Percentiles rank a stretch among this genome's conserved stretches.
Conservation (phyloP, 1,140 invertebrate species). For the Nixonia krombeini region DNA sequence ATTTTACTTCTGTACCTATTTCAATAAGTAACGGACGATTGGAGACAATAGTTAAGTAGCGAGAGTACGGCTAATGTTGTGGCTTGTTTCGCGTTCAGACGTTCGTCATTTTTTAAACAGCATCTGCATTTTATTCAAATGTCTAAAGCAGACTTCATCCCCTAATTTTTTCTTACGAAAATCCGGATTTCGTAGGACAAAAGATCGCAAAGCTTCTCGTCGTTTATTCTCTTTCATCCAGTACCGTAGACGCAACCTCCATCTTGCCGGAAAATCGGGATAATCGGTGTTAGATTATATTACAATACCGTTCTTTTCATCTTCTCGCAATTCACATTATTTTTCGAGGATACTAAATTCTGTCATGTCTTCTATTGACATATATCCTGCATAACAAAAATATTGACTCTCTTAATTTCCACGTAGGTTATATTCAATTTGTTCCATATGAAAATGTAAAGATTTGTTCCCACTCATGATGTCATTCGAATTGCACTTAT, state of each 20-base stretch:
- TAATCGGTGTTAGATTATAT: slow-evolving; percentile 37
- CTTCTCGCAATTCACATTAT: not conserved
- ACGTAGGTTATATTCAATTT: too few species aligned
- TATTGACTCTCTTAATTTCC: too few species aligned
- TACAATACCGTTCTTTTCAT: slow-evolving; percentile 13
- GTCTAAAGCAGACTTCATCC: slow-evolving; percentile 7
- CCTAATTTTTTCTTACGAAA: slow-evolving; percentile 29
- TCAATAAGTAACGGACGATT: too few species aligned
- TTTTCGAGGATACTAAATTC: not conserved
- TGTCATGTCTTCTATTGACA: too few species aligned
- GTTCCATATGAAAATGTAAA: too few species aligned
- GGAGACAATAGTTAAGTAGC: too few species aligned
- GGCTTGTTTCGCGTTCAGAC: too few species aligned
- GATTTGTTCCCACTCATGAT: too few species aligned
- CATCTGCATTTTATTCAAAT: slow-evolving; percentile 3
- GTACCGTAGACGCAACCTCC: slow-evolving; percentile 19
- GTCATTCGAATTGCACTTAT: too few species aligned
- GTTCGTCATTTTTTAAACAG: slow-evolving; percentile 19
- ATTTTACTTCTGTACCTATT: too few species aligned
- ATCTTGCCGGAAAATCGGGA: slow-evolving; percentile 32
- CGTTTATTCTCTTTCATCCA: slow-evolving; percentile 29
- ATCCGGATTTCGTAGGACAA: slow-evolving; percentile 32
- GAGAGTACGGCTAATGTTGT: too few species aligned
- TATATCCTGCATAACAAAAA: too few species aligned
- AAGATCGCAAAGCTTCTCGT: slow-evolving; percentile 30